phyloP scores from a whole-genome alignment of 2,888 invertebrate species.

The Pandemis cinnamomeana region DNA sequence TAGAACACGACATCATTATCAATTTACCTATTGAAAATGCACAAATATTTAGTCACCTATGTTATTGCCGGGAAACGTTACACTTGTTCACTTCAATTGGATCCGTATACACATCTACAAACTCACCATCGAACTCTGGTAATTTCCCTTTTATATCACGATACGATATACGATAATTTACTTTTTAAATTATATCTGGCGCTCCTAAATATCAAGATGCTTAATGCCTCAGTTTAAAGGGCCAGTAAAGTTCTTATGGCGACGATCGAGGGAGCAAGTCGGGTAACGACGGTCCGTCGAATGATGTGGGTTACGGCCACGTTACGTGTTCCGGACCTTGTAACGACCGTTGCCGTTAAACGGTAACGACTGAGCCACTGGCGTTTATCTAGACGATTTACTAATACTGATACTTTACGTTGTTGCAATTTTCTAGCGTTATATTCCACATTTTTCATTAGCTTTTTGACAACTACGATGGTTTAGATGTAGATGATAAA shows the following conservation, averaged over 20 bases:
- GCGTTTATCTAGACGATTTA: conserved; percentile 64
- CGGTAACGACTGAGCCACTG: conserved; percentile 57
- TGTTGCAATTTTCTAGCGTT: conserved; percentile 7
- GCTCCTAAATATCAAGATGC: conserved; percentile 29
- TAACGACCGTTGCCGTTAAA: conserved; percentile 61
- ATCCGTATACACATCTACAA: conserved; percentile 7
- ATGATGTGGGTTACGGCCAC: conserved; percentile 64
- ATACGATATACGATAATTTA: too few species aligned
- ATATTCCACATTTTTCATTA: neutral
- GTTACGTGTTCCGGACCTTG: conserved; percentile 60
- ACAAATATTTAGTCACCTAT: conserved; percentile 12
- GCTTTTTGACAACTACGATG: neutral
- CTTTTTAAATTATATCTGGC: neutral
- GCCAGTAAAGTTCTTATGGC: conserved; percentile 67
- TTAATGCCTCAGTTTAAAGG: conserved; percentile 51
- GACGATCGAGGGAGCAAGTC: conserved; percentile 63
- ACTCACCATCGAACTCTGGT: neutral
- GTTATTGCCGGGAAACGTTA: neutral
- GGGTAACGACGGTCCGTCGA: conserved; percentile 63
- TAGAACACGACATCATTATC: conserved; percentile 17
- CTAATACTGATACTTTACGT: conserved; percentile 50
- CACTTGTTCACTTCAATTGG: neutral
- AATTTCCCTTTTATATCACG: neutral
- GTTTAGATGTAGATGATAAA: neutral
- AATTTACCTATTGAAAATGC: conserved; percentile 20